Base-by-base conservation (phyloP, 1,140 invertebrate genomes). In the Drosophila mauritiana region DNA sequence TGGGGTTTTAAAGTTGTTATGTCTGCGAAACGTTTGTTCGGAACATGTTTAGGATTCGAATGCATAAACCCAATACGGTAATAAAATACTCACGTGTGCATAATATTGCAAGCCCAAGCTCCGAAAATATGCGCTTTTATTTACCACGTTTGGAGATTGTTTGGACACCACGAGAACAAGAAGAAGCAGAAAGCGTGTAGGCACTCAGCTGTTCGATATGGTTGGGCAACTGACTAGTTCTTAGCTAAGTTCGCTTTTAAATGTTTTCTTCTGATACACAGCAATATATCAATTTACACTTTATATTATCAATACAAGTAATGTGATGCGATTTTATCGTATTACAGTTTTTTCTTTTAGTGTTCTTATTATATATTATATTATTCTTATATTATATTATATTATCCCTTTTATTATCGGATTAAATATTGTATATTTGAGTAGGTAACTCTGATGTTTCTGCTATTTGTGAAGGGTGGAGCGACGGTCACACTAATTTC, bases 1-100 rank as follows among this genome's bases (percentile, higher is more conserved):
- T 25, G 90, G 90, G 15, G 83, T 88, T 51, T 90, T 91, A 31
- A 91, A 91, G 62, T 76, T 59, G 51, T 81, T 72, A 73, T 80
- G 80, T 68, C 90, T 91, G 57, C 1, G 3, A 43, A 34, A 4
- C 1, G 10, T 0, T 4, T 4, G 13, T 12, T 5, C 8, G 0
- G 2, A 17, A 31, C 0, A 0, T 15, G n/a, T 17, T 49, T 27
- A 17, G 12, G 7, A 6, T 10, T 22, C 10, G 4, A n/a, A 13
- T 22, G 13, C 1, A 34, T 4, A 20, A 2, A 10, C 31, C 8
- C 3, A 7, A 1, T 11, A 4, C 0, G 3, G 6, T 6, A 1
- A 12, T 22, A 5, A 39, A 68, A 1, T 42, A 74, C 81, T 86
- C 48, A 85, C 81, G 82, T 86, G 56, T 81, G 81, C 81, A 85